Conservation (phyloP, 2,797 vertebrate species). For the Fratercula arctica region DNA sequence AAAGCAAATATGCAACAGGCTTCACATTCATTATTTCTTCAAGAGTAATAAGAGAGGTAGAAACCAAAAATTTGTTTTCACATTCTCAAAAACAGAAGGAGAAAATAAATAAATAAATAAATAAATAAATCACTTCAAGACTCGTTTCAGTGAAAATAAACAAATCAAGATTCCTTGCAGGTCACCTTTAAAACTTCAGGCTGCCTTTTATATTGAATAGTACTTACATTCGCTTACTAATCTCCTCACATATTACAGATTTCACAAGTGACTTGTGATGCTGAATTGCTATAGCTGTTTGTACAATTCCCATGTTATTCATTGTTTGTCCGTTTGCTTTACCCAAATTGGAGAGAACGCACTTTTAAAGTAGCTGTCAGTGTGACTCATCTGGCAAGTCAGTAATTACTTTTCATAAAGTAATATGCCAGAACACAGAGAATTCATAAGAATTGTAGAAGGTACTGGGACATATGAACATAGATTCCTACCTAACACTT, state of each 20-base stretch:
- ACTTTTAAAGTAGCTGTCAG: conserved; percentile 38
- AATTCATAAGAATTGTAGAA: not conserved
- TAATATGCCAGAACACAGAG: not conserved
- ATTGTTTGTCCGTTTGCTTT: conserved; percentile 26
- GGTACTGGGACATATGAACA: not conserved
- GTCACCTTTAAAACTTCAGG: conserved; percentile 11
- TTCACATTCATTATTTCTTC: not conserved
- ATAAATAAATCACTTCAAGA: not conserved
- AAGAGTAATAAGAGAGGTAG: not conserved
- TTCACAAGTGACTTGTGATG: conserved; percentile 63
- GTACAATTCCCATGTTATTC: conserved; percentile 29
- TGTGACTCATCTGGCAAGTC: conserved; percentile 44
- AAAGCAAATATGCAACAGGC: not conserved
- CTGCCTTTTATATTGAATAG: not conserved
- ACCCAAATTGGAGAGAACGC: not conserved
- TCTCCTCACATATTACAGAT: conserved; percentile 60
- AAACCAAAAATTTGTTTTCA: not conserved
- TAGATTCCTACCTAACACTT: not conserved
- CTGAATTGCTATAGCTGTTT: conserved; percentile 46
- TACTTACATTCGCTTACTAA: not conserved
- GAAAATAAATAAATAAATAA: not conserved
- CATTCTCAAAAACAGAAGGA: not conserved
- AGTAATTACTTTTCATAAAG: conserved; percentile 52
- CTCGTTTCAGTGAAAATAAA: not conserved
- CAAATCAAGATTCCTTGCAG: not conserved